Evolutionary conservation across 2,888 invertebrate genomes (phyloP), one percentile per base, ranked within the genome.

Genomic region (Endomychus coccineus): DNA sequence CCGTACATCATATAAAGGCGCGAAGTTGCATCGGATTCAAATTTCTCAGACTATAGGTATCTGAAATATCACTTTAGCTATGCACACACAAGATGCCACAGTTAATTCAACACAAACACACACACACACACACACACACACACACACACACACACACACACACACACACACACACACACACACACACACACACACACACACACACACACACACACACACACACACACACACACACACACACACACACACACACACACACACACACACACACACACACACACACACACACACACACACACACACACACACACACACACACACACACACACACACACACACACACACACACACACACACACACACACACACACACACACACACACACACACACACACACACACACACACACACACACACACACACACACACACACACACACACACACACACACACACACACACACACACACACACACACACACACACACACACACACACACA

Each of bases 91-190:
- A n/a, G n/a, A n/a, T n/a, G n/a, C n/a, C n/a, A n/a, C n/a, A n/a
- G n/a, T n/a, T n/a, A n/a, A n/a, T n/a, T n/a, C n/a, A n/a, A n/a
- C n/a, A n/a, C n/a, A n/a, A n/a, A n/a, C n/a, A n/a, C n/a, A n/a
- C n/a, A n/a, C n/a, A n/a, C 21, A 19, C 21, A 19, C 21, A 19
- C 21, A 19, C 21, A 19, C 21, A 19, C 21, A 19, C 21, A 19
- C 21, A 19, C 21, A 19, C 21, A 19, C 21, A 19, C 21, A 19
- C 21, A 19, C 21, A 19, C 21, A 19, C 21, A 19, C 21, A 19
- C 21, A 19, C 21, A 19, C 21, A 19, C 21, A 19, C 21, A 19
- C 21, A 19, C 21, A 19, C 21, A 19, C 21, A 19, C 21, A 19
- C 21, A 19, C 21, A 19, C 21, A 19, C 21, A 19, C 21, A 19